These are phyloP conservation scores for Hymenochirus boettgeri DNA, from an alignment of 2,113 vertebrate genomes.

Conservation along the genomic window DNA sequence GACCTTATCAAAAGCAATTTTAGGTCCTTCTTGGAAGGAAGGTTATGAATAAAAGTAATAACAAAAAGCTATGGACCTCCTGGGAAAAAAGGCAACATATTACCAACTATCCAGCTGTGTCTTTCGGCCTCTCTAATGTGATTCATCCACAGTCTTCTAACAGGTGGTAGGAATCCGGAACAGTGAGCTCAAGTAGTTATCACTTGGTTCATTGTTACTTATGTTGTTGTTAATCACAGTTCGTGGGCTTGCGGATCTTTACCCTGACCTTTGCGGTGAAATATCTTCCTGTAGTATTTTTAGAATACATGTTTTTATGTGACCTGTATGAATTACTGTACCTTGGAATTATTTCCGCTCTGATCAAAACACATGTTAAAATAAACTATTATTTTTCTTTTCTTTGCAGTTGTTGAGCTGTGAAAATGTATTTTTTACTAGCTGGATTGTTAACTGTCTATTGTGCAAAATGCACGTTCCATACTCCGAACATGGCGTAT, in stretches of 20 bases:
- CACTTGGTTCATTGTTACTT: conserved; percentile 34
- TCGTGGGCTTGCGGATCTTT: conserved; percentile 23
- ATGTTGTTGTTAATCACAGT: conserved; percentile 27
- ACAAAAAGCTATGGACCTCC: conserved; percentile 18
- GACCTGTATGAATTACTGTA: conserved; percentile 12
- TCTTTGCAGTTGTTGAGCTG: no score
- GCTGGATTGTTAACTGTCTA: no score
- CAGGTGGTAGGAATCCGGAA: conserved; percentile 28
- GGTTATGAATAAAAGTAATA: conserved; percentile 39
- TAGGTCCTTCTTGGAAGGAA: conserved; percentile 34
- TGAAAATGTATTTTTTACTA: no score
- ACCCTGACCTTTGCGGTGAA: conserved; percentile 28
- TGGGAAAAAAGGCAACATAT: conserved; percentile 34
- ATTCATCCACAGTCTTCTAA: conserved; percentile 40
- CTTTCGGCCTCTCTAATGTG: conserved; percentile 31
- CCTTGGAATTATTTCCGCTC: neutral
- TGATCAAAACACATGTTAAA: neutral
- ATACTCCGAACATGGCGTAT: no score
- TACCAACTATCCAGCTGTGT: conserved; percentile 35
- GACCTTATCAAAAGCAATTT: conserved; percentile 41
- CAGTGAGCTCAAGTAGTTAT: conserved; percentile 19
- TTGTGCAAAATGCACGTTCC: no score
- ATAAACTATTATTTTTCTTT: no score
- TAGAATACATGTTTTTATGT: conserved; percentile 18
- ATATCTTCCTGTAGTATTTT: conserved; percentile 27